phyloP scores from a whole-genome alignment of 2,797 vertebrate genomes.

The Galagoides demidoff region DNA sequence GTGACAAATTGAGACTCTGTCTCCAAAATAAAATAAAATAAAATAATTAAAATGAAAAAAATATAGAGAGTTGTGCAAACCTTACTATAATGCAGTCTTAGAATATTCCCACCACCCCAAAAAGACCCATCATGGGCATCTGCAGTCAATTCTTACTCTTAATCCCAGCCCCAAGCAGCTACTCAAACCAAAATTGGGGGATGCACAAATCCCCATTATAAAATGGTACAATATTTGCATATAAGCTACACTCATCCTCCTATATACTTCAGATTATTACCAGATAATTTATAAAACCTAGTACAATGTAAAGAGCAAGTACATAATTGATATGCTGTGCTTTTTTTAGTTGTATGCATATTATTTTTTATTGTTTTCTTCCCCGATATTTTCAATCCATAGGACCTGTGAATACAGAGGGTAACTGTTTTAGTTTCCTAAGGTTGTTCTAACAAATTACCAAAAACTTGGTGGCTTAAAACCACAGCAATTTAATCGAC shows the following conservation, averaged over 20 bases:
- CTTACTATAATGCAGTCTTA: too few species aligned
- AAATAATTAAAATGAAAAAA: too few species aligned
- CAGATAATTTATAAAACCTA: not conserved
- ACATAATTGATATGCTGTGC: not conserved
- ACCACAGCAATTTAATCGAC: not conserved
- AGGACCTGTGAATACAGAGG: not conserved
- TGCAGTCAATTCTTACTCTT: too few species aligned
- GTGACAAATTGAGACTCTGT: too few species aligned
- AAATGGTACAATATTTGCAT: not conserved
- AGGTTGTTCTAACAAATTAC: not conserved
- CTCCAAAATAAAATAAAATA: too few species aligned
- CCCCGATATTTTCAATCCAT: not conserved
- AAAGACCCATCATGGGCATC: too few species aligned
- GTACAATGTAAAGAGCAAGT: not conserved
- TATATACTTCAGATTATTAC: not conserved
- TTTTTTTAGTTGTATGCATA: not conserved
- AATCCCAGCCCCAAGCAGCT: too few species aligned
- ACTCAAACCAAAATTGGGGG: not conserved
- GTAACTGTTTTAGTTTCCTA: not conserved
- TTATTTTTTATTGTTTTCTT: not conserved
- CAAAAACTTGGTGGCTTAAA: not conserved
- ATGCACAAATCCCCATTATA: not conserved
- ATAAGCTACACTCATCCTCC: not conserved
- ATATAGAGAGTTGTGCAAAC: too few species aligned
- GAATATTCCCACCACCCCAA: too few species aligned